These are phyloP conservation scores for Trypoxylon attenuatum DNA, from an alignment of 2,888 invertebrate genomes.

Conservation along the genomic window DNA sequence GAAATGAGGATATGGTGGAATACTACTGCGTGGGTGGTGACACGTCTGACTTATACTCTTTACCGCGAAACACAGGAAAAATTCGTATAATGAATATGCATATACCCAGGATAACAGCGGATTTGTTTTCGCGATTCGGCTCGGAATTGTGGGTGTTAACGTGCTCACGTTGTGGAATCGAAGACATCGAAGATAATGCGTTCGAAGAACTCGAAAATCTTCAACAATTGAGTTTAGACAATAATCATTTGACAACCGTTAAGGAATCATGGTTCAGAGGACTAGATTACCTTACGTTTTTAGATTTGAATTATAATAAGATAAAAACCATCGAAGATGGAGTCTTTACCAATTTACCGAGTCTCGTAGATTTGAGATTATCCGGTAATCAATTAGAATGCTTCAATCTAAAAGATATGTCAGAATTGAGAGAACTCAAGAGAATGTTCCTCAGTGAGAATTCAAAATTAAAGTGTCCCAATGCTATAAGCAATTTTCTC, in stretches of 20 bases:
- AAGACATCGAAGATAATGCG: slow-evolving; percentile 63
- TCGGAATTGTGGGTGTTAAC: slow-evolving; percentile 60
- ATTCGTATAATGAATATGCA: slow-evolving; percentile 63
- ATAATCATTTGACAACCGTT: slow-evolving; percentile 59
- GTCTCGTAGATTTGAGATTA: slow-evolving; percentile 64
- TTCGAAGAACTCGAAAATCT: slow-evolving; percentile 60
- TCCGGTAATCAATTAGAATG: slow-evolving; percentile 69
- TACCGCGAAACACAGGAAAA: slow-evolving; percentile 59
- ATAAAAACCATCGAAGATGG: slow-evolving; percentile 64
- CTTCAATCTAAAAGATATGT: slow-evolving; percentile 59
- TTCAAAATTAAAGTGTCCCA: slow-evolving; percentile 65
- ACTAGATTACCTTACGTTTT: slow-evolving; percentile 60
- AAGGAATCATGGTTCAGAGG: slow-evolving; percentile 64
- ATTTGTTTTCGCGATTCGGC: slow-evolving; percentile 63
- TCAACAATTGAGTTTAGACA: slow-evolving; percentile 66
- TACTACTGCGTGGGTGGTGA: slow-evolving; percentile 63
- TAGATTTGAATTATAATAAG: slow-evolving; percentile 67
- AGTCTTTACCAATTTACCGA: slow-evolving; percentile 60
- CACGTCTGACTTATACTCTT: slow-evolving; percentile 53
- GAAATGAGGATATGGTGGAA: slow-evolving; percentile 62
- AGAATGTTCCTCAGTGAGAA: slow-evolving; percentile 65
- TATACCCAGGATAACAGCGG: slow-evolving; percentile 53
- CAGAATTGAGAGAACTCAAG: slow-evolving; percentile 53
- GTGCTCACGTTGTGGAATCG: slow-evolving; percentile 64
- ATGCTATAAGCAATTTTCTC: slow-evolving; percentile 58